A percentile compares a stretch with the other conserved stretches of the same genome.
These are phyloP conservation scores for Thermophis baileyi DNA, from an alignment of 2,113 vertebrate genomes.

Conservation along the genomic window DNA sequence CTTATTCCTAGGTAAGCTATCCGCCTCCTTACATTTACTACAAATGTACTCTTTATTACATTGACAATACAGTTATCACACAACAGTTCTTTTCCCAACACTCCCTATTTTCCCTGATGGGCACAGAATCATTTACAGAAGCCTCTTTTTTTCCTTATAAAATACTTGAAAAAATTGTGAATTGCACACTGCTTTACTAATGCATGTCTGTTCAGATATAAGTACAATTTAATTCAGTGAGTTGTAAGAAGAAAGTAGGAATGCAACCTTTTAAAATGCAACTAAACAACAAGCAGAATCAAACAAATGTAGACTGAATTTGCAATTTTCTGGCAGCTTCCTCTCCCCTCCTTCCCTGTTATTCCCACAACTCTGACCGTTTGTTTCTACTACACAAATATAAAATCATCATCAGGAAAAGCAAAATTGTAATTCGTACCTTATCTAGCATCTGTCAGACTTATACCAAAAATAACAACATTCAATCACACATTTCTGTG, in stretches of 20 bases:
- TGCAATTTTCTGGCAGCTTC: neutral
- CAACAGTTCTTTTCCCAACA: neutral
- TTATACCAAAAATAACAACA: neutral
- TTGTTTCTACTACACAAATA: neutral
- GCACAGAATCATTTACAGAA: neutral
- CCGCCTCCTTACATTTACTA: neutral
- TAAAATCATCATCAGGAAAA: neutral
- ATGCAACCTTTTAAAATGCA: neutral
- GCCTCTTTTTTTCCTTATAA: neutral
- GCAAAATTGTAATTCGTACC: neutral
- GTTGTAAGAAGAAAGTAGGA: neutral
- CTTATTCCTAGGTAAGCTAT: neutral
- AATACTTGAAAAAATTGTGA: neutral
- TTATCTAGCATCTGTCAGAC: neutral
- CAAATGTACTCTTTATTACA: neutral
- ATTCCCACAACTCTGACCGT: neutral
- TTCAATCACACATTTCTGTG: neutral
- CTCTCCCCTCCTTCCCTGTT: neutral
- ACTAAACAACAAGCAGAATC: neutral
- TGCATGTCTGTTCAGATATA: neutral
- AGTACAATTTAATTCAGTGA: neutral
- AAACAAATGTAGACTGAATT: neutral
- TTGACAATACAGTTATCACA: neutral
- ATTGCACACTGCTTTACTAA: neutral
- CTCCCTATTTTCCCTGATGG: neutral